phyloP scores from a whole-genome alignment of 2,797 vertebrate species.

The Molossus alvarezi region DNA sequence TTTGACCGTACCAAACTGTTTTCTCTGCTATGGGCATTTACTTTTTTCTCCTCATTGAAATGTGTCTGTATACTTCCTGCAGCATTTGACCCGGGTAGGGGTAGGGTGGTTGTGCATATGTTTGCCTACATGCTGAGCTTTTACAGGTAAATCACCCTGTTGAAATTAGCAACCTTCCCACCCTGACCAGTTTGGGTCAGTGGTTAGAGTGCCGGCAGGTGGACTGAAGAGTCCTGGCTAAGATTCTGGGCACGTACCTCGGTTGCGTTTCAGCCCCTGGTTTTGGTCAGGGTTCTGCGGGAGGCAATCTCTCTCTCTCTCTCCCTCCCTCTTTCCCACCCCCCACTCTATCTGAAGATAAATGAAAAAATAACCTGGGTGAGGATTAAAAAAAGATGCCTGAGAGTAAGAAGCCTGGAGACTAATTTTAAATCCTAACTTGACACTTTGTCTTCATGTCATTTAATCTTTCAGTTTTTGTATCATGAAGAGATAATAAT shows the following conservation, averaged over 20 bases:
- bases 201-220: neutral
- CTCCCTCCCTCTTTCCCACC: neutral
- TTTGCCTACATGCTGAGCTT: fast-evolving
- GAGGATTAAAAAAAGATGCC: neutral
- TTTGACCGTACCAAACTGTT: neutral
- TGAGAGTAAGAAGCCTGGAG: neutral
- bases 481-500: neutral
- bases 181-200: fast-evolving
- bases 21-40: neutral
- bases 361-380: neutral
- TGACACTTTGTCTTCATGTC: neutral
- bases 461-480: neutral
- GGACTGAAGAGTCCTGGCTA: neutral
- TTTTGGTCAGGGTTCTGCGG: too few relatives aligned
- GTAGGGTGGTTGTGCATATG: neutral
- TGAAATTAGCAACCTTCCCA: neutral
- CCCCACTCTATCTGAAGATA: neutral
- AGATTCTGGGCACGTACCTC: too few relatives aligned
- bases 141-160: neutral
- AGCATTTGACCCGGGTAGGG: neutral
- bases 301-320: neutral
- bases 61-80: neutral
- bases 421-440: neutral
- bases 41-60: neutral
- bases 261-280: too few relatives aligned